Evolutionary conservation across 2,797 vertebrate species (phyloP).

Genomic region (Enteromius argenteus): DNA sequence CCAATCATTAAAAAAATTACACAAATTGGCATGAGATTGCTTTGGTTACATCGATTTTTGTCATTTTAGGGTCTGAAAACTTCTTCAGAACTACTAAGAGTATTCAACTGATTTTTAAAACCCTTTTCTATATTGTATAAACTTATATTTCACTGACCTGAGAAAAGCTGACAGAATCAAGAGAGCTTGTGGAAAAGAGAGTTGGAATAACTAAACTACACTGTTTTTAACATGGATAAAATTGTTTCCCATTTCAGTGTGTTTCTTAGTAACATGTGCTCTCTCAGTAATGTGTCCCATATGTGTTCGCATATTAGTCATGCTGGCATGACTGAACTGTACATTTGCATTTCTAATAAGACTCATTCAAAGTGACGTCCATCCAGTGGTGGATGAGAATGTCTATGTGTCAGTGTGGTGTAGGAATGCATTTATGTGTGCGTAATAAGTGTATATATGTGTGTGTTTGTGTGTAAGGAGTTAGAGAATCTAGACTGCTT

Average conservation of each 20-base stretch:
- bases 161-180: background rate
- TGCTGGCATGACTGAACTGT: constrained; percentile 19
- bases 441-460: background rate
- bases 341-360: constrained; percentile 29
- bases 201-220: background rate
- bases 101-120: background rate
- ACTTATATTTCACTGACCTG: constrained; percentile 13
- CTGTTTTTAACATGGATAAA: background rate
- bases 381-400: constrained; percentile 17
- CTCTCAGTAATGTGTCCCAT: constrained; percentile 42
- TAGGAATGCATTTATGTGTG: constrained; percentile 45
- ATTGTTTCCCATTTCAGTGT: constrained; percentile 8
- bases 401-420: constrained; percentile 12
- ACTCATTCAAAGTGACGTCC: constrained; percentile 39
- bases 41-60: background rate
- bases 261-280: constrained; percentile 39
- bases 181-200: background rate
- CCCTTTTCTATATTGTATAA: background rate
- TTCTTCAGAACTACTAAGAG: background rate
- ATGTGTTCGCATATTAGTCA: constrained; percentile 43
- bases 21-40: background rate
- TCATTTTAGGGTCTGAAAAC: background rate
- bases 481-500: constrained; percentile 30
- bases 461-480: constrained; percentile 16
- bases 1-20: background rate